These are phyloP conservation scores for Oryzias curvinotus DNA, from an alignment of 2,113 vertebrate genomes.

Conservation along the genomic window DNA sequence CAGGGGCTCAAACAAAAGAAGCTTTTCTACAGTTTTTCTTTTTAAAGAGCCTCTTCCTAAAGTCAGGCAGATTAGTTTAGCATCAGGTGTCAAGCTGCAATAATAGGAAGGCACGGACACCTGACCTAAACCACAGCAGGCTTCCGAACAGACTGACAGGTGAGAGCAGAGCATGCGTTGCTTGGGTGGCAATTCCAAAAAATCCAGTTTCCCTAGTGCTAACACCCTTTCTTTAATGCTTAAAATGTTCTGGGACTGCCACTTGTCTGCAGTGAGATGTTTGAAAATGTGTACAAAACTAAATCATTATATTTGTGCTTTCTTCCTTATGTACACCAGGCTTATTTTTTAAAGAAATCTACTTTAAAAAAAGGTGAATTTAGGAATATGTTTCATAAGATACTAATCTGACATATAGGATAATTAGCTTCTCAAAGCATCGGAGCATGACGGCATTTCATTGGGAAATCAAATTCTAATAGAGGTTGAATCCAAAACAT, in stretches of 20 bases:
- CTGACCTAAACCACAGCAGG: constrained; percentile 52
- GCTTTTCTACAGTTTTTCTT: constrained; percentile 60
- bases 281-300: too few relatives aligned
- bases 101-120: constrained; percentile 55
- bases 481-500: too few relatives aligned
- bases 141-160: constrained; percentile 46
- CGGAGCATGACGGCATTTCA: too few relatives aligned
- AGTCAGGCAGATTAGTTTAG: constrained; percentile 69
- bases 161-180: constrained; percentile 16
- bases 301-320: too few relatives aligned
- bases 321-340: too few relatives aligned
- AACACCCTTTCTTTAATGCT: neutral
- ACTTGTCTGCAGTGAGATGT: too few relatives aligned
- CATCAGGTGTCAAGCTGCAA: constrained; percentile 71
- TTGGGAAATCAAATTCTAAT: too few relatives aligned
- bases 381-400: too few relatives aligned
- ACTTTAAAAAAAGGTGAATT: too few relatives aligned
- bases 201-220: constrained; percentile 12
- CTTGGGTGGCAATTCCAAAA: constrained; percentile 38
- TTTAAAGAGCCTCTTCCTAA: constrained; percentile 66
- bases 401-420: too few relatives aligned
- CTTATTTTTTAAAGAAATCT: too few relatives aligned
- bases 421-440: too few relatives aligned
- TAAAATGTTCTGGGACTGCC: neutral
- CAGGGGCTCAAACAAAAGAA: constrained; percentile 69